Percentiles rank a stretch among this genome's conserved stretches.
Conservation (phyloP, 2,888 invertebrate species). For the Plagiodera versicolora region DNA sequence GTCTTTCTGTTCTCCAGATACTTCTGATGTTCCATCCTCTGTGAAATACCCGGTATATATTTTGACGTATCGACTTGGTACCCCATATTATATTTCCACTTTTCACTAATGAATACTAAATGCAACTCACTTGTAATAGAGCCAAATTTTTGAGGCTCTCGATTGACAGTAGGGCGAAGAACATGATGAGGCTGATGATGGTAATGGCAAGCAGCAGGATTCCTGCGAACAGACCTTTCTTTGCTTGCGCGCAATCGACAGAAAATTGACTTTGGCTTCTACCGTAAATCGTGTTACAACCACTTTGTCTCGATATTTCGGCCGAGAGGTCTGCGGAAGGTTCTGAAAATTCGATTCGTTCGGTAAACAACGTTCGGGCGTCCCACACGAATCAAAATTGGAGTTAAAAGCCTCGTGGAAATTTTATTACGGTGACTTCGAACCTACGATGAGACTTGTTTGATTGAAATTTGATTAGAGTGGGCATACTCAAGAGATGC, state of each 20-base stretch:
- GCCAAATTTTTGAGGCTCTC: slow-evolving; percentile 65
- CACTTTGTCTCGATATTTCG: slow-evolving; percentile 40
- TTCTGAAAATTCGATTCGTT: slow-evolving; percentile 30
- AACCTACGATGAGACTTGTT: background rate
- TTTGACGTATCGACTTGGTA: too few species aligned
- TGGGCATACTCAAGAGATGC: background rate
- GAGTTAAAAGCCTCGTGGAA: slow-evolving; percentile 21
- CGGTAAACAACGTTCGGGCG: slow-evolving; percentile 26
- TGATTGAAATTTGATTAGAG: background rate
- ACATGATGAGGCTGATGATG: slow-evolving; percentile 82
- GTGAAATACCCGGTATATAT: too few species aligned
- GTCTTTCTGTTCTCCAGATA: too few species aligned
- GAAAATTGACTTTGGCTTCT: slow-evolving; percentile 67
- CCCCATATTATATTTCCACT: too few species aligned
- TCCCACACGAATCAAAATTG: slow-evolving; percentile 18
- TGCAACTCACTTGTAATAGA: slow-evolving; percentile 63
- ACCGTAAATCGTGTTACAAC: slow-evolving; percentile 40
- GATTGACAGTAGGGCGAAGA: slow-evolving; percentile 76
- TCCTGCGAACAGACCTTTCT: slow-evolving; percentile 71
- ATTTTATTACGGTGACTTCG: background rate
- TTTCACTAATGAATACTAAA: too few species aligned
- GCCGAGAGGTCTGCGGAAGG: slow-evolving; percentile 28
- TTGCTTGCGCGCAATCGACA: slow-evolving; percentile 83
- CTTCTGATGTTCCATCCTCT: too few species aligned
- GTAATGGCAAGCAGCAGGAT: slow-evolving; percentile 64